A percentile compares a stretch with the other conserved stretches of the same genome.
phyloP scores from a whole-genome alignment of 2,888 invertebrate genomes.

The Volucella inflata region DNA sequence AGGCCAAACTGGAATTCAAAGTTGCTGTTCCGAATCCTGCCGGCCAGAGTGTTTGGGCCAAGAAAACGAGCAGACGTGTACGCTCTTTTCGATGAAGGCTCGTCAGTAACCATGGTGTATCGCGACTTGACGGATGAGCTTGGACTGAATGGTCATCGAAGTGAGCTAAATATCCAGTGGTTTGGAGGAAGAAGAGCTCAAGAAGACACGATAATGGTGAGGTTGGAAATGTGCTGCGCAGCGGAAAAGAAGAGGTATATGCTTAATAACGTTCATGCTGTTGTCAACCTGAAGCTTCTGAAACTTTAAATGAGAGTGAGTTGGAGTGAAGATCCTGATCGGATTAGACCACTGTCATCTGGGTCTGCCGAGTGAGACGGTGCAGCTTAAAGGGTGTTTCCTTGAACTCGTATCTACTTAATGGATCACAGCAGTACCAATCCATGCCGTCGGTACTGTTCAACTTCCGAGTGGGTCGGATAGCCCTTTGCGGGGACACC shows the following conservation, averaged over 20 bases:
- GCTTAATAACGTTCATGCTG: conserved; percentile 26
- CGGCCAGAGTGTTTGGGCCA: too few relatives aligned
- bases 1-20: too few relatives aligned
- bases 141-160: too few relatives aligned
- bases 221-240: conserved; percentile 52
- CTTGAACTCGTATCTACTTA: conserved; percentile 77
- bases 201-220: conserved; percentile 48
- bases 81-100: too few relatives aligned
- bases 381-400: conserved; percentile 60
- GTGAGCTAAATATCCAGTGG: conserved; percentile 46
- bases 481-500: conserved; percentile 78
- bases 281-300: background rate
- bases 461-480: conserved; percentile 79
- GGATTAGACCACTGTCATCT: too few relatives aligned
- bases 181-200: conserved; percentile 51
- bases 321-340: too few relatives aligned
- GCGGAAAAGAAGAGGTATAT: background rate
- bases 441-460: conserved; percentile 79
- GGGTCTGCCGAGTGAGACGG: too few relatives aligned
- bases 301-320: too few relatives aligned
- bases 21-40: too few relatives aligned
- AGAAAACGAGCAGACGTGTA: too few relatives aligned
- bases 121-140: too few relatives aligned
- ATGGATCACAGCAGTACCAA: conserved; percentile 79
- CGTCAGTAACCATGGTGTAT: too few relatives aligned